phyloP scores from a whole-genome alignment of 92 coral and sea anemone species.

The Epizoanthus ramosus region DNA sequence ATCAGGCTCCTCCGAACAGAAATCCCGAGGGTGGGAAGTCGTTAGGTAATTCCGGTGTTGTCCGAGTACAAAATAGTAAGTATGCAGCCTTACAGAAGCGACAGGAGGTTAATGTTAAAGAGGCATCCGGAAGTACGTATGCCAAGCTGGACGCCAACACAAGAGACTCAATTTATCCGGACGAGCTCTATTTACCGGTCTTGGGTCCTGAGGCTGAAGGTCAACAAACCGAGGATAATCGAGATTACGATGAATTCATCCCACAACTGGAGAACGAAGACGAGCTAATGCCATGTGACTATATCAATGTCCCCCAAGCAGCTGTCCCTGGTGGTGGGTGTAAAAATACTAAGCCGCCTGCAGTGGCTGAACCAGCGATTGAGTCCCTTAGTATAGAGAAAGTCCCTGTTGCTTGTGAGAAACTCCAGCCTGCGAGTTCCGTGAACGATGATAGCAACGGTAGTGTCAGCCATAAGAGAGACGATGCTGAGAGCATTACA shows the following conservation, averaged over 20 bases:
- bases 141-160: no score
- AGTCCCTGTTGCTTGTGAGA: no score
- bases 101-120: no score
- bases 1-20: not conserved
- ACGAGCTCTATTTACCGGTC: not conserved
- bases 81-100: no score
- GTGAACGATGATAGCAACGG: not conserved
- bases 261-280: slow-evolving; percentile 5
- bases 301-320: not conserved
- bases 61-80: no score
- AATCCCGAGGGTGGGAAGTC: no score
- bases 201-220: not conserved
- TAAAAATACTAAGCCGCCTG: not conserved
- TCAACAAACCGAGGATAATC: not conserved
- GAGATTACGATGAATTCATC: slow-evolving; percentile 27
- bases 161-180: no score
- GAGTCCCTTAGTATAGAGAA: no score
- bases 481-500: not conserved
- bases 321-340: not conserved
- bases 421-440: not conserved
- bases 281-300: not conserved
- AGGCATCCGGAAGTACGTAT: no score
- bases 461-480: not conserved
- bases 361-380: no score
- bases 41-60: no score